phyloP scores from a whole-genome alignment of 2,797 vertebrate genomes.

The Sebastes hopkinsi region DNA sequence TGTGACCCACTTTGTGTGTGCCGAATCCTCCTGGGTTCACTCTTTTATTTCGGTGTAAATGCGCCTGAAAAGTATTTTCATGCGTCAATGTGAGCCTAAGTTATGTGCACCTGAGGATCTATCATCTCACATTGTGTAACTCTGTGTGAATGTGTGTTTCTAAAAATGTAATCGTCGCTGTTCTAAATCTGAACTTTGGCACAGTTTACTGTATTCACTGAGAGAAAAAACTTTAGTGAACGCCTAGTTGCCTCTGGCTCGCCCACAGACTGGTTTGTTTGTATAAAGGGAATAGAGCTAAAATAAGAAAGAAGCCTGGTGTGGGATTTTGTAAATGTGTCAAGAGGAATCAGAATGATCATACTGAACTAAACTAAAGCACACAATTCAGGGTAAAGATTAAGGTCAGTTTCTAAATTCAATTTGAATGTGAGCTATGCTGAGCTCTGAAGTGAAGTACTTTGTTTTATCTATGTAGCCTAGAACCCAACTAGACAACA shows the following conservation, averaged over 20 bases:
- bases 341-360: slow-evolving; percentile 2
- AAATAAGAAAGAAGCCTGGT: slow-evolving; percentile 13
- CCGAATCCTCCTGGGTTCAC: background rate
- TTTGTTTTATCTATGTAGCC: background rate
- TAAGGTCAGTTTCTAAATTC: background rate
- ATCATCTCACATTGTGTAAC: background rate
- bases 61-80: background rate
- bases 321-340: slow-evolving; percentile 4
- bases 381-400: background rate
- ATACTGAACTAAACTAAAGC: background rate
- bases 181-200: slow-evolving; percentile 32
- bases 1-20: background rate
- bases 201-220: background rate
- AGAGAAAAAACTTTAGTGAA: background rate
- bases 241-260: slow-evolving; percentile 7
- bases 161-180: background rate
- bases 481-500: background rate
- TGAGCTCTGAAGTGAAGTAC: background rate
- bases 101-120: background rate
- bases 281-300: slow-evolving; percentile 12
- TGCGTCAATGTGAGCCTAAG: background rate
- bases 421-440: background rate
- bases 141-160: background rate
- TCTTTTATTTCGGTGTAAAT: background rate
- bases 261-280: slow-evolving; percentile 8